These are phyloP conservation scores for human (Homo sapiens) DNA, from an alignment of 2,113 vertebrate species.

Conservation along the genomic window GRCh38 chr4:178097501-178098000, in stretches of 20 bases:
- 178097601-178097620: not conserved
- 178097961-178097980: not conserved
- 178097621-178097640: no score
- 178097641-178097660: not conserved
- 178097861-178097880: not conserved
- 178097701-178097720: not conserved
- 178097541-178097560: not conserved
- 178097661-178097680: not conserved
- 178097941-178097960: no score
- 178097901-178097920: not conserved
- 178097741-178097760: not conserved
- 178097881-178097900: not conserved
- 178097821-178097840: not conserved
- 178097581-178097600: not conserved
- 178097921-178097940: not conserved
- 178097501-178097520: not conserved
- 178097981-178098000: not conserved
- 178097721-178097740: not conserved
- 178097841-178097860: not conserved
- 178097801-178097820: not conserved
- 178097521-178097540: not conserved
- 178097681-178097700: not conserved
- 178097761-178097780: not conserved
- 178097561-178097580: not conserved
- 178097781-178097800: not conserved